A percentile compares a stretch with the other conserved stretches of the same genome.
Evolutionary conservation across 2,113 vertebrate species (phyloP).

Genomic region (Entelurus aequoreus): DNA sequence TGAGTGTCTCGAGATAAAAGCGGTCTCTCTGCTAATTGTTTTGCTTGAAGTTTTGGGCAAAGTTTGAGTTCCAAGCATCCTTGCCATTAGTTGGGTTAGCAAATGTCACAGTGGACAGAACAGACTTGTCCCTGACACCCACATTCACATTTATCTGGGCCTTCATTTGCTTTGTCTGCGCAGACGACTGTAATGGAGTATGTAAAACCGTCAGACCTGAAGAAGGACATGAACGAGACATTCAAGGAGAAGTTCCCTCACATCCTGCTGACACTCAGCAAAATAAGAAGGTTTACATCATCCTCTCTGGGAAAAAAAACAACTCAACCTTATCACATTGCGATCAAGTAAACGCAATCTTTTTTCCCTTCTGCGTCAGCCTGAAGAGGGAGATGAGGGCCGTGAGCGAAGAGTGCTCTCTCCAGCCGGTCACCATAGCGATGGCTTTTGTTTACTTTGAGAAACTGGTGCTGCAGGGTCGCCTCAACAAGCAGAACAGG

Average conservation of each 20-base stretch:
- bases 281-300: slow-evolving; percentile 85
- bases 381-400: slow-evolving; percentile 90
- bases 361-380: slow-evolving; percentile 54
- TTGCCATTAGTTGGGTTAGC: no score
- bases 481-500: slow-evolving; percentile 96
- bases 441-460: slow-evolving; percentile 98
- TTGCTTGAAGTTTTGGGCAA: no score
- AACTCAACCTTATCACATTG: no score
- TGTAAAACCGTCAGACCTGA: slow-evolving; percentile 94
- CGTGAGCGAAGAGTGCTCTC: slow-evolving; percentile 81
- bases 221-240: slow-evolving; percentile 98
- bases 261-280: slow-evolving; percentile 92
- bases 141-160: no score
- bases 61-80: no score
- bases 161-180: slow-evolving; percentile 7
- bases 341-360: background rate
- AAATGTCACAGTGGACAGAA: slow-evolving; percentile 1
- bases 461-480: slow-evolving; percentile 93
- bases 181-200: slow-evolving; percentile 97
- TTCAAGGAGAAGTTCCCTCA: slow-evolving; percentile 96
- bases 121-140: no score
- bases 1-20: no score
- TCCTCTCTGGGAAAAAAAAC: background rate
- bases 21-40: no score
- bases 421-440: slow-evolving; percentile 89